These are phyloP conservation scores for Amblyopsis rosae DNA, from an alignment of 2,113 vertebrate genomes.

Conservation along the genomic window DNA sequence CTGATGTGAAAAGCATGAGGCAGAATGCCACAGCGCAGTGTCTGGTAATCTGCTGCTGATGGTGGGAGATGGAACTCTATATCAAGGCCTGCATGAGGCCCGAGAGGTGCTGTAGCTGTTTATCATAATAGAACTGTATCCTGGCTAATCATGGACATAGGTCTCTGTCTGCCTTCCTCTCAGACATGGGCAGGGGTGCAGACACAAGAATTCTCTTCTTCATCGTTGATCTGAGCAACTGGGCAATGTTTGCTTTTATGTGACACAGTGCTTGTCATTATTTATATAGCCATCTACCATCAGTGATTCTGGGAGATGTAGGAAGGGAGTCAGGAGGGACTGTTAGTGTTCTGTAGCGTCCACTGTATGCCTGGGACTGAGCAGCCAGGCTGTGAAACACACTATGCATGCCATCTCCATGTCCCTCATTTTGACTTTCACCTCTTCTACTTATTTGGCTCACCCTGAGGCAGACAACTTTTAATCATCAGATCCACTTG, in stretches of 20 bases:
- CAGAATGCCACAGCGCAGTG: conserved; percentile 70
- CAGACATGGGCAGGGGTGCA: conserved; percentile 38
- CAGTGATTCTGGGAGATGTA: conserved; percentile 36
- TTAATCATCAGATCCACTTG: conserved; percentile 74
- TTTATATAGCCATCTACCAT: conserved; percentile 53
- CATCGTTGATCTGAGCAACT: too few relatives aligned
- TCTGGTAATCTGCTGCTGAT: conserved; percentile 88
- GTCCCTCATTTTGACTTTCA: conserved; percentile 61
- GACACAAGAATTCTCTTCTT: conserved; percentile 46
- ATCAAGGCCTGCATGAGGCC: conserved; percentile 93
- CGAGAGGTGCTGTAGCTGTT: conserved; percentile 89
- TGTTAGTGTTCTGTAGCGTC: too few relatives aligned
- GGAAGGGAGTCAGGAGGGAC: conserved; percentile 17
- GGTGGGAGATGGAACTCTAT: conserved; percentile 92
- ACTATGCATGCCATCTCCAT: conserved; percentile 28
- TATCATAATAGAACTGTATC: conserved; percentile 96
- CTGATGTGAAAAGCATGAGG: conserved; percentile 74
- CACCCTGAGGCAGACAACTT: conserved; percentile 75
- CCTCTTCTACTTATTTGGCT: conserved; percentile 59
- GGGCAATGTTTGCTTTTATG: conserved; percentile 20
- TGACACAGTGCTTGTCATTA: conserved; percentile 46
- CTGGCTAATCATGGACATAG: conserved; percentile 90
- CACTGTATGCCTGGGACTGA: too few relatives aligned
- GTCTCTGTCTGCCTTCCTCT: conserved; percentile 81
- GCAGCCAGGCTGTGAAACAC: too few relatives aligned